Conservation (phyloP, 2,888 invertebrate species). For the Oxytorus armatus region DNA sequence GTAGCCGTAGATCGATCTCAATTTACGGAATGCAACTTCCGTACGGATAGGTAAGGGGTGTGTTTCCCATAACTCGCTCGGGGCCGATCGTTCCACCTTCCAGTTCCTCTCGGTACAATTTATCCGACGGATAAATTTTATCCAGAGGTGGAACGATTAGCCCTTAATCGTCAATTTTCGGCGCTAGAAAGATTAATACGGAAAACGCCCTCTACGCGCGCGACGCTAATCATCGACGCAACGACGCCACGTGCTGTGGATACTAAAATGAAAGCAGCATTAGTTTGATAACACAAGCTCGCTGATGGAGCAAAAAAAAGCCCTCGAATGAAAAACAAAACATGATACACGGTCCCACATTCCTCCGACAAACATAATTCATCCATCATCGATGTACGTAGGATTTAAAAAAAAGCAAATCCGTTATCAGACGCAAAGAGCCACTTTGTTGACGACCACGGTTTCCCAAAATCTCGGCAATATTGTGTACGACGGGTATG, state of each 20-base stretch:
- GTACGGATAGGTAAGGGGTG: too few relatives aligned
- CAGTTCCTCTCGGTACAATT: too few relatives aligned
- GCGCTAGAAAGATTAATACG: too few relatives aligned
- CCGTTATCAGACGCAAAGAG: conserved; percentile 41
- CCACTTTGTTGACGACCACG: conserved; percentile 48
- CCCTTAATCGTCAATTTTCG: too few relatives aligned
- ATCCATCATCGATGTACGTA: conserved; percentile 23
- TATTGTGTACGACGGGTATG: conserved; percentile 33
- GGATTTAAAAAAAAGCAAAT: conserved; percentile 1
- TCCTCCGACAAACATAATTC: conserved; percentile 30
- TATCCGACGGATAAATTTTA: too few relatives aligned
- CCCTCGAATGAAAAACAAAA: conserved; percentile 1
- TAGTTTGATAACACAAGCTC: background rate
- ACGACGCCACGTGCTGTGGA: conserved; percentile 59
- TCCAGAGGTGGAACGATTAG: too few relatives aligned
- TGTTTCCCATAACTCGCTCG: too few relatives aligned
- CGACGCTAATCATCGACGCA: conserved; percentile 16
- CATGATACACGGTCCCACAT: conserved; percentile 20
- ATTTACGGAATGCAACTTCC: too few relatives aligned
- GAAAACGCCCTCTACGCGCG: too few relatives aligned
- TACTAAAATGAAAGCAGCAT: conserved; percentile 45
- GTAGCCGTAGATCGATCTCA: conserved; percentile 6
- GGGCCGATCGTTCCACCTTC: too few relatives aligned
- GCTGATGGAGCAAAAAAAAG: conserved; percentile 62
- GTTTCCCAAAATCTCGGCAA: conserved; percentile 38